Evolutionary conservation across 2,797 vertebrate genomes (phyloP).

Genomic region (Kryptolebias ocellatus): DNA sequence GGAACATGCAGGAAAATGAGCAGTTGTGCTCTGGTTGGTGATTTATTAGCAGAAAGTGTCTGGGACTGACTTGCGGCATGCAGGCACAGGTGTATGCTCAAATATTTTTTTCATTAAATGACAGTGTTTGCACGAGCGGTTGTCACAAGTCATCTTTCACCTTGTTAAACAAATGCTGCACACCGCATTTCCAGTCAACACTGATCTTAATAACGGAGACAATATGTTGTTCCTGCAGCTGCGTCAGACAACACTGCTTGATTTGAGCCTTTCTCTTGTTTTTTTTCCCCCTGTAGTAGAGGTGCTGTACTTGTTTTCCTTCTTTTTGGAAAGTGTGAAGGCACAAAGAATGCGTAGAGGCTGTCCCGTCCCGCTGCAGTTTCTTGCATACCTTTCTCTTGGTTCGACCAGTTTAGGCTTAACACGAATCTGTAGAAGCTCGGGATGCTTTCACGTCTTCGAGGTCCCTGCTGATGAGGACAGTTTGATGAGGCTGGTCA

Average conservation of each 20-base stretch:
- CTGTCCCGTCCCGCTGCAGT: slow-evolving; percentile 9
- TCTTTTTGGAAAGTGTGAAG: slow-evolving; percentile 48
- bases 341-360: slow-evolving; percentile 38
- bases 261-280: slow-evolving; percentile 4
- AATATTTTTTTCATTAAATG: slow-evolving; percentile 29
- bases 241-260: slow-evolving; percentile 12
- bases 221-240: slow-evolving; percentile 16
- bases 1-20: slow-evolving; percentile 6
- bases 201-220: slow-evolving; percentile 34
- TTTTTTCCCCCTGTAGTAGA: neutral
- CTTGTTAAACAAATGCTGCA: slow-evolving; percentile 4
- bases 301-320: slow-evolving; percentile 33
- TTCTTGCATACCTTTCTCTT: slow-evolving; percentile 12
- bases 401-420: slow-evolving; percentile 31
- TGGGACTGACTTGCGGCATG: neutral
- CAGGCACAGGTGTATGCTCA: slow-evolving; percentile 8
- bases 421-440: slow-evolving; percentile 2
- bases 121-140: slow-evolving; percentile 7
- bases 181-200: slow-evolving; percentile 19
- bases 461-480: slow-evolving; percentile 25
- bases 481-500: slow-evolving; percentile 43
- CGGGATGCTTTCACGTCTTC: slow-evolving; percentile 24
- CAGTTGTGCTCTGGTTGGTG: slow-evolving; percentile 5
- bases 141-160: slow-evolving; percentile 12
- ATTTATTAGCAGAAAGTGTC: slow-evolving; percentile 24